A percentile compares a stretch with the other conserved stretches of the same genome.
These are phyloP conservation scores for Lasiommata megera DNA, from an alignment of 2,888 invertebrate genomes.

Conservation along the genomic window DNA sequence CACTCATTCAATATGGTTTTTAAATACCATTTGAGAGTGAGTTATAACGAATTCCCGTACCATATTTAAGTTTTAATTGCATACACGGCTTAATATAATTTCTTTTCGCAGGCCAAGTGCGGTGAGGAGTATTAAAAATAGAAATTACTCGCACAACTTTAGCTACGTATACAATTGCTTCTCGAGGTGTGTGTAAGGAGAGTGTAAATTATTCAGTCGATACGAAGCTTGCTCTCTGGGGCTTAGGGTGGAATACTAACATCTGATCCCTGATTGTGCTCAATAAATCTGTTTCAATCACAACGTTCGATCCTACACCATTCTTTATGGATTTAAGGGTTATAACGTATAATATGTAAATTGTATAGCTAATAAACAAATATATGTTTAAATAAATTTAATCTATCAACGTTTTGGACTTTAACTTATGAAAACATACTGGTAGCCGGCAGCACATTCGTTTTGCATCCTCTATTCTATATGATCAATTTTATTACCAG, in stretches of 20 bases:
- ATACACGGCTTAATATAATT: constrained; percentile 24
- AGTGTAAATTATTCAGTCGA: constrained; percentile 75
- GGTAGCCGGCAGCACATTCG: too few species aligned
- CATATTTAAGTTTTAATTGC: constrained; percentile 29
- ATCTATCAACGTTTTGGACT: too few species aligned
- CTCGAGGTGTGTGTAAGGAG: constrained; percentile 42
- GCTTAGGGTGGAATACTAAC: constrained; percentile 72
- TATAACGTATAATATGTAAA: not conserved
- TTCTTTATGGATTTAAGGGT: constrained; percentile 9
- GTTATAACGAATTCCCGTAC: constrained; percentile 15
- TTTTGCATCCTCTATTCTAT: too few species aligned
- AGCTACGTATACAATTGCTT: constrained; percentile 31
- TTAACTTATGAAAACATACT: too few species aligned
- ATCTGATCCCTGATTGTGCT: constrained; percentile 74
- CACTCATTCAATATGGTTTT: constrained; percentile 7
- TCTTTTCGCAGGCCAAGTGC: constrained; percentile 18
- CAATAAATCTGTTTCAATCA: constrained; percentile 60
- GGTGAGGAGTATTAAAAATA: constrained; percentile 34
- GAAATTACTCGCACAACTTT: constrained; percentile 47
- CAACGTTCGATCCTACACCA: constrained; percentile 11
- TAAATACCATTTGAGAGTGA: constrained; percentile 14
- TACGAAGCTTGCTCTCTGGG: constrained; percentile 60
- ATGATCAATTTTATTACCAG: too few species aligned
- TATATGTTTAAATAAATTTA: too few species aligned
- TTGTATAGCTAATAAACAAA: too few species aligned